These are phyloP conservation scores for Trinorchestia longiramus DNA, from an alignment of 1,140 invertebrate genomes.

Conservation along the genomic window DNA sequence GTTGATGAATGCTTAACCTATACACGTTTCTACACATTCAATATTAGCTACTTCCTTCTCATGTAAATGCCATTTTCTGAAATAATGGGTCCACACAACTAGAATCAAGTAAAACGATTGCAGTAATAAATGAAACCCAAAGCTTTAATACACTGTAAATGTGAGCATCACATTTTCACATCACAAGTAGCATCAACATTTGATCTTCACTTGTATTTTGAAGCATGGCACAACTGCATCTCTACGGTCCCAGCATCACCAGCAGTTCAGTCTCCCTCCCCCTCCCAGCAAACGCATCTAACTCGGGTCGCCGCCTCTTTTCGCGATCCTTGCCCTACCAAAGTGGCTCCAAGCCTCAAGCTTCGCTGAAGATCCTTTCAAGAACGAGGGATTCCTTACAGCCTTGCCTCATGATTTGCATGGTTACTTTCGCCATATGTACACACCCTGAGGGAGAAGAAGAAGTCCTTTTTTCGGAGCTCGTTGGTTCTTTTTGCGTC, in stretches of 20 bases:
- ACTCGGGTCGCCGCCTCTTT: not conserved
- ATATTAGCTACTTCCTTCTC: no score
- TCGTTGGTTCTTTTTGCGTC: slow-evolving; percentile 26
- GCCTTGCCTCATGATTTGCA: slow-evolving; percentile 45
- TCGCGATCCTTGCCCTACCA: not conserved
- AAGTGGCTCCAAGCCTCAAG: not conserved
- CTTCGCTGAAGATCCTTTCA: slow-evolving; percentile 19
- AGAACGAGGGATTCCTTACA: slow-evolving; percentile 41
- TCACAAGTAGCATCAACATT: not conserved
- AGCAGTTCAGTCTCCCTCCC: not conserved
- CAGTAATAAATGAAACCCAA: no score
- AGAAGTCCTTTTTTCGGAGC: slow-evolving; percentile 13
- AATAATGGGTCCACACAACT: no score
- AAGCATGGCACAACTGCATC: not conserved
- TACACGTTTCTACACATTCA: no score
- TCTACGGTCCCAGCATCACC: no score
- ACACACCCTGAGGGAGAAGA: not conserved
- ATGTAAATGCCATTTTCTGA: no score
- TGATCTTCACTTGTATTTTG: not conserved
- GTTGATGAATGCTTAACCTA: no score
- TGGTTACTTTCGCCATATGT: slow-evolving; percentile 46
- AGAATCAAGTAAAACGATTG: no score
- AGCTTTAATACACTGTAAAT: no score
- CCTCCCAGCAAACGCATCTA: not conserved
- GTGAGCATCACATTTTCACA: no score